These are phyloP conservation scores for Notothenia coriiceps DNA, from an alignment of 2,113 vertebrate genomes.

Conservation along the genomic window DNA sequence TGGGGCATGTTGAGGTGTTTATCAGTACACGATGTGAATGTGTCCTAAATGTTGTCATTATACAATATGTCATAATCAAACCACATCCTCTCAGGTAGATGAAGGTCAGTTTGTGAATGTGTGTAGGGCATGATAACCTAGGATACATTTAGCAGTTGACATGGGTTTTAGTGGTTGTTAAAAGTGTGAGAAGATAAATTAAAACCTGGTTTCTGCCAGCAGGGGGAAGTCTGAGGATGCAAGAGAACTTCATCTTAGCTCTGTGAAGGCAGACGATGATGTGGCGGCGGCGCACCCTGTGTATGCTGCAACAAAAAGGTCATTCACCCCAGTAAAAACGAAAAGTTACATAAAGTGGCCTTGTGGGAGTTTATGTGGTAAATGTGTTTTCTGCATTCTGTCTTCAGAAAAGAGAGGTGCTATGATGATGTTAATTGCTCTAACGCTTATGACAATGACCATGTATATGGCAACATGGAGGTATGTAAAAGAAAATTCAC, in stretches of 20 bases:
- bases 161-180: background rate
- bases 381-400: constrained; percentile 7
- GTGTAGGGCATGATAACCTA: background rate
- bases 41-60: too few species aligned
- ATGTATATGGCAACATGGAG: constrained; percentile 55
- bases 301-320: constrained; percentile 21
- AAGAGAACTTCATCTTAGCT: background rate
- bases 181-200: background rate
- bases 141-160: background rate
- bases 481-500: constrained; percentile 27
- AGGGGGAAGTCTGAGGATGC: constrained; percentile 23
- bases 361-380: background rate
- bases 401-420: constrained; percentile 19
- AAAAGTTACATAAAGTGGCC: background rate
- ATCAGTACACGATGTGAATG: background rate
- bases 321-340: background rate
- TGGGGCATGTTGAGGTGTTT: background rate
- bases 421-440: background rate
- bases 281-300: background rate
- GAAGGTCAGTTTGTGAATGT: background rate
- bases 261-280: background rate
- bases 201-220: constrained; percentile 10
- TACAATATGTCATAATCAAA: background rate
- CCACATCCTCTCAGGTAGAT: background rate
- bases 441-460: background rate